phyloP scores from a whole-genome alignment of 2,888 invertebrate species.

The Scaptomyza polygonia region DNA sequence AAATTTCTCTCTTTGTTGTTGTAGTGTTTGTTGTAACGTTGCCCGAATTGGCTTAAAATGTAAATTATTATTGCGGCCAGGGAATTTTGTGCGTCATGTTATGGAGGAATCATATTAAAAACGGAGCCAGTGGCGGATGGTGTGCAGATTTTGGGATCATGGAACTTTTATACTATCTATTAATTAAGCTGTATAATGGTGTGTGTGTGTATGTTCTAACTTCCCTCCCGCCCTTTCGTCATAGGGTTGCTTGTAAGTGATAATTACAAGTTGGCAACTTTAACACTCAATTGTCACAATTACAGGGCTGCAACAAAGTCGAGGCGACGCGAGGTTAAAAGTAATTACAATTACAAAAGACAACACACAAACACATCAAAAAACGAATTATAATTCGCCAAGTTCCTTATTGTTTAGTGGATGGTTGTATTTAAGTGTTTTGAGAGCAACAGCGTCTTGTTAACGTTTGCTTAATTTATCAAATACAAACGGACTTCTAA shows the following conservation, averaged over 20 bases:
- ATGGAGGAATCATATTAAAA: constrained; percentile 19
- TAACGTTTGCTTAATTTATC: constrained; percentile 49
- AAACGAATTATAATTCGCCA: constrained; percentile 48
- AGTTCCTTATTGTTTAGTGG: constrained; percentile 61
- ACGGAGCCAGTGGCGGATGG: constrained; percentile 39
- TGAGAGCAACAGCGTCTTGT: constrained; percentile 6
- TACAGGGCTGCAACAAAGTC: constrained; percentile 52
- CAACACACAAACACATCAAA: constrained; percentile 42
- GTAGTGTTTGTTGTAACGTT: constrained; percentile 53
- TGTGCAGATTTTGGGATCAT: constrained; percentile 54
- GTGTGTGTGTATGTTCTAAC: not conserved
- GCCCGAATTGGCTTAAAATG: constrained; percentile 81
- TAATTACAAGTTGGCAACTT: constrained; percentile 78
- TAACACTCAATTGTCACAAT: constrained; percentile 72
- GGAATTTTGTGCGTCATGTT: constrained; percentile 64
- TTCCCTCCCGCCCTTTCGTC: constrained; percentile 1
- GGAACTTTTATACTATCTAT: constrained; percentile 73
- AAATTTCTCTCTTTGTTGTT: constrained; percentile 46
- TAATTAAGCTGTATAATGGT: constrained; percentile 69
- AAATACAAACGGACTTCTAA: constrained; percentile 61
- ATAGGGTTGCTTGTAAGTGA: constrained; percentile 65
- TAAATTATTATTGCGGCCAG: constrained; percentile 81
- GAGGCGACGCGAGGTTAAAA: constrained; percentile 25
- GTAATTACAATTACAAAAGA: constrained; percentile 72
- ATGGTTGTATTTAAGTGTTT: constrained; percentile 13